Conservation (phyloP, 2,797 vertebrate genomes). For the Gobionotothen gibberifrons region DNA sequence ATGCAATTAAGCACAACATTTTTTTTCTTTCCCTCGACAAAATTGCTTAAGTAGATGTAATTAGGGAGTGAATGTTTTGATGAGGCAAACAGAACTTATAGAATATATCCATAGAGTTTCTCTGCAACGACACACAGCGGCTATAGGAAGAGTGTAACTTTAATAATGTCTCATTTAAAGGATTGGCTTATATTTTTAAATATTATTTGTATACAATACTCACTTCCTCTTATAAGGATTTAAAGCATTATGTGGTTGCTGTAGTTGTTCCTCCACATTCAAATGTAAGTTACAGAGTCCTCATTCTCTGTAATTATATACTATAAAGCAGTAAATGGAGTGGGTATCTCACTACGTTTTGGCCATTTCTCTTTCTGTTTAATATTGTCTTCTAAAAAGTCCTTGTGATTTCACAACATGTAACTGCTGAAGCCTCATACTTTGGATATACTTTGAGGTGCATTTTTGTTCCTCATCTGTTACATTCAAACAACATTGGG, state of each 20-base stretch:
- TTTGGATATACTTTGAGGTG: not conserved
- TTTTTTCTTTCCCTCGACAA: slow-evolving; percentile 64
- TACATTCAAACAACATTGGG: not conserved
- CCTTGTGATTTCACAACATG: not conserved
- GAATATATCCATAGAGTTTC: slow-evolving; percentile 70
- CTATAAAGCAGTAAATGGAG: not conserved
- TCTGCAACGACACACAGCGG: slow-evolving; percentile 31
- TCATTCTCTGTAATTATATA: not conserved
- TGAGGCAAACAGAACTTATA: slow-evolving; percentile 76
- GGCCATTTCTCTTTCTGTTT: slow-evolving; percentile 1
- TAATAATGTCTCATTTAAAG: slow-evolving; percentile 31
- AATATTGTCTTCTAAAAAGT: not conserved
- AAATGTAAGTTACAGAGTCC: not conserved
- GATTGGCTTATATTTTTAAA: not conserved
- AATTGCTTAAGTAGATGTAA: slow-evolving; percentile 86
- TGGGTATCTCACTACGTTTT: not conserved
- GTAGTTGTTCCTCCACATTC: slow-evolving; percentile 13
- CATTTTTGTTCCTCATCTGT: not conserved
- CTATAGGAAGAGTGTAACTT: slow-evolving; percentile 42
- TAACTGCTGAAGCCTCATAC: not conserved
- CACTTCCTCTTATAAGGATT: slow-evolving; percentile 1
- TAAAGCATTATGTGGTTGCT: slow-evolving; percentile 1
- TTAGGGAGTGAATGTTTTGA: slow-evolving; percentile 81
- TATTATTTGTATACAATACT: slow-evolving; percentile 17
- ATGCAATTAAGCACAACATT: slow-evolving; percentile 86